Conservation (phyloP, 2,888 invertebrate genomes). For the Sialis lutaria region DNA sequence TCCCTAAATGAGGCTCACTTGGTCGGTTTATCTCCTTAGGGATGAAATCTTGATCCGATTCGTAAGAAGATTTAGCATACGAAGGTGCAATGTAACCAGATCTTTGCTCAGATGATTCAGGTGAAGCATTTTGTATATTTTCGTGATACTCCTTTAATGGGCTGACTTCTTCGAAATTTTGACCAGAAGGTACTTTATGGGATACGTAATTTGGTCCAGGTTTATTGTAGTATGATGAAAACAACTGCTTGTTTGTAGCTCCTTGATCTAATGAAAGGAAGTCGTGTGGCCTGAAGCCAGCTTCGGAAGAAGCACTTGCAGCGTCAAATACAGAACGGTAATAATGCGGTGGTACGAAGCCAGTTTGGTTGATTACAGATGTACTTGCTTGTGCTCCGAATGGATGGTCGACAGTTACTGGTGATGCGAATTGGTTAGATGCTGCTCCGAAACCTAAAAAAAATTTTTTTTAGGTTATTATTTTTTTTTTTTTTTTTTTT, state of each 20-base stretch:
- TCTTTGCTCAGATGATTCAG: not conserved
- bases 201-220: conserved; percentile 20
- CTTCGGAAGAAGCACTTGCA: conserved; percentile 6
- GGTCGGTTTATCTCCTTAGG: not conserved
- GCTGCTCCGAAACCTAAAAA: conserved; percentile 12
- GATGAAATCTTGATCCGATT: not conserved
- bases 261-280: conserved; percentile 15
- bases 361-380: conserved; percentile 10
- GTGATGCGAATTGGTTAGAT: conserved; percentile 13
- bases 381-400: conserved; percentile 12
- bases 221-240: conserved; percentile 10
- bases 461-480: not conserved
- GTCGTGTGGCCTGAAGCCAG: conserved; percentile 18
- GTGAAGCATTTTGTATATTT: conserved; percentile 5
- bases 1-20: not conserved
- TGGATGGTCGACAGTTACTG: conserved; percentile 9
- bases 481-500: not conserved
- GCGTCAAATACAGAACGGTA: conserved; percentile 9
- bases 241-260: conserved; percentile 4
- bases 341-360: conserved; percentile 15
- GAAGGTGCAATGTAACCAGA: not conserved
- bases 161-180: not conserved
- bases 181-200: conserved; percentile 16
- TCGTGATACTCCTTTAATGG: not conserved
- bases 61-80: not conserved